Base-by-base conservation (phyloP, 2,113 vertebrate genomes). In the Symphodus melops region DNA sequence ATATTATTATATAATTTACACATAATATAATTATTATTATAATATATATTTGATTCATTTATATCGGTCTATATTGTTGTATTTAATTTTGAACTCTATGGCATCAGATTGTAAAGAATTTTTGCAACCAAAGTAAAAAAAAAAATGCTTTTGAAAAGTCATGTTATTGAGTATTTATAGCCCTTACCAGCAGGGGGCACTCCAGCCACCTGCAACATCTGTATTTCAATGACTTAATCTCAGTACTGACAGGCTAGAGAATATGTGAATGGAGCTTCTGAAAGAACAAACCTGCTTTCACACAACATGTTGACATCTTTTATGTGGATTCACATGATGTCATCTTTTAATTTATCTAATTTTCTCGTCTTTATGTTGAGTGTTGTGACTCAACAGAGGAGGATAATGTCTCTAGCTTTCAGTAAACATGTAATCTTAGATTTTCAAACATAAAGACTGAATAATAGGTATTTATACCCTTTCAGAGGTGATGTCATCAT, bases 391-490 rank as follows among this genome's bases (percentile, higher is more conserved):
- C 28, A 20, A 58, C 48, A 11, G 39, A 59, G 59, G 48, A 57
- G 41, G 58, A 81, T 74, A 84, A 90, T 81, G 68, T 46, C 66
- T 46, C 17, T 41, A 48, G 46, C 62, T 80, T 67, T 52, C 20
- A 44, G 58, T 49, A 74, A 75, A 86, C 77, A 64, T 77, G 66
- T 77, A 73, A 81, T 85, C 65, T 72, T 75, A 54, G 66, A 72
- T 69, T 59, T 85, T 75, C n/a, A 62, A 48, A 51, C 56, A 16
- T n/a, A 36, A 82, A 48, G 25, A 20, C 59, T 76, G 12, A 68
- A 80, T 77, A 84, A 89, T 83, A 36, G 61, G 58, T 87, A 78
- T 79, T 87, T 86, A 71, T 61, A 66, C 9, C 28, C 14, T 21
- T 51, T 46, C 7, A 58, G 54, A 49, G 44, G 62, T 73, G 82